phyloP scores from a whole-genome alignment of 2,797 vertebrate genomes.

The Epinephelus coioides region DNA sequence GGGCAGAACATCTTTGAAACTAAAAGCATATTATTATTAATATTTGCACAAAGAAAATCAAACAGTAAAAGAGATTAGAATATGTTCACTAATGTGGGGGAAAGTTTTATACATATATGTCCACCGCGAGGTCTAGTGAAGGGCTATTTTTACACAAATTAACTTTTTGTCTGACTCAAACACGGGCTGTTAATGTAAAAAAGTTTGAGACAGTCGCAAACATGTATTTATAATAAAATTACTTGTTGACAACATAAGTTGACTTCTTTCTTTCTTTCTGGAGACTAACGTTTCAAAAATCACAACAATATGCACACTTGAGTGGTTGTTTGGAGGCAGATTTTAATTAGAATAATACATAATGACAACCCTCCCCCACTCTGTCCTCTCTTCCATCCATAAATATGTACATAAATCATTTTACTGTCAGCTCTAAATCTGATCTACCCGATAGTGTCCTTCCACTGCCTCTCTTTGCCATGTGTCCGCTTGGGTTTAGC shows the following conservation, averaged over 20 bases:
- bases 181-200: conserved; percentile 23
- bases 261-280: background rate
- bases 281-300: background rate
- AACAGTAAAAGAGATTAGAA: conserved; percentile 21
- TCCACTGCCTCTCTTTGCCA: conserved; percentile 81
- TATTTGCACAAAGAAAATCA: conserved; percentile 41
- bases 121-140: conserved; percentile 39
- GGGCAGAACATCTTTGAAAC: conserved; percentile 40
- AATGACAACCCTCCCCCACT: conserved; percentile 15
- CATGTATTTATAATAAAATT: conserved; percentile 81
- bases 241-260: conserved; percentile 47
- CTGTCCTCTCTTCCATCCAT: conserved; percentile 27
- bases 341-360: conserved; percentile 75
- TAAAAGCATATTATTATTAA: conserved; percentile 40
- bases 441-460: conserved; percentile 82
- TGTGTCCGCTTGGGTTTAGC: conserved; percentile 60
- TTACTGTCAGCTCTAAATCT: background rate
- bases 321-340: conserved; percentile 28
- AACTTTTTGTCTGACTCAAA: conserved; percentile 34
- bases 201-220: conserved; percentile 39
- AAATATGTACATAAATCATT: conserved; percentile 78
- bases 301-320: background rate
- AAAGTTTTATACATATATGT: conserved; percentile 49
- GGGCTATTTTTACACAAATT: conserved; percentile 73
- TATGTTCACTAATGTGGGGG: conserved; percentile 12